Base-by-base conservation (phyloP, 2,797 vertebrate genomes). In the Eupleurogrammus muticus region DNA sequence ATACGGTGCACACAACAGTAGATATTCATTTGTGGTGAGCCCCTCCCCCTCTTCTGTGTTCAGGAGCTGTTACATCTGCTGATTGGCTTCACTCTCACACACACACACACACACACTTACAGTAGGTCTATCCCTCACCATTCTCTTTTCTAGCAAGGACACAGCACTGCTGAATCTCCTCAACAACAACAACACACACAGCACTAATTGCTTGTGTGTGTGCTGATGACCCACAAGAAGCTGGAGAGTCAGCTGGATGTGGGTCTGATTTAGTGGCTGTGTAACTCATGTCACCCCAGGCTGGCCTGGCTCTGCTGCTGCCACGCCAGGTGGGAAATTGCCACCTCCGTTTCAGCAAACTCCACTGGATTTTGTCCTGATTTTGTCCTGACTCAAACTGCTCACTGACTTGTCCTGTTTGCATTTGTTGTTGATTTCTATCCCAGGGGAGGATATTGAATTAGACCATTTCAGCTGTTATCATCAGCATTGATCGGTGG, bases 261-360 rank as follows among this genome's bases (percentile, higher is more conserved):
- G 75, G 70, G 75, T 35, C 67, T 87, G 89, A 89, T 89, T 89
- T 80, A 90, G 59, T 73, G 77, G 16, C 64, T 14, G 21, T 70
- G 68, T 86, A 86, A 86, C 73, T 85, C 85, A 66, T 2, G 58
- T 76, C 78, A 71, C 66, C 34, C 46, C 70, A 23, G 83, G 58
- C 52, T 68, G 20, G 81, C 55, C 52, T 12, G 58, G 59, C 66
- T 55, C 34, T 44, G 21, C 67, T 66, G 52, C 53, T 38, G 66
- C 67, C 64, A 17, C n/a, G 59, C 61, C 50, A 56, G 70, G 36
- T 44, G 70, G 51, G 66, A 51, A 46, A 58, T 65, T 46, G 44
- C 55, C 38, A 60, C 73, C 66, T 76, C 73, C 16, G 46, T 82
- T 71, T 74, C 60, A 82, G 66, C 79, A 67, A 77, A 70, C 77